Base-by-base conservation (phyloP, 2,113 vertebrate genomes). In the Herpailurus yagouaroundi region DNA sequence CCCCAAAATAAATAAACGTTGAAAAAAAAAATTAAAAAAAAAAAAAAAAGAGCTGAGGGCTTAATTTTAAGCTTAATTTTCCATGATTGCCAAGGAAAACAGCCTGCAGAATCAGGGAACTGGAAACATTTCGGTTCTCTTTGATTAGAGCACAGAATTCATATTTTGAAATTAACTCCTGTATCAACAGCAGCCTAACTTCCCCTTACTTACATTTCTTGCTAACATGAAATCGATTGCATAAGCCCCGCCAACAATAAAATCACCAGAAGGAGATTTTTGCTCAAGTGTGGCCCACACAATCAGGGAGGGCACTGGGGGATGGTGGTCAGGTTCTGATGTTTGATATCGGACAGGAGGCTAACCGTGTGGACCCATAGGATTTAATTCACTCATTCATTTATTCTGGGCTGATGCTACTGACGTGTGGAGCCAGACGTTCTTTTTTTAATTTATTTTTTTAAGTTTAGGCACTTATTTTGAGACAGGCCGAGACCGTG, bases 1-100 rank as follows among this genome's bases (percentile, higher is more conserved):
- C n/a, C n/a, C n/a, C n/a, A n/a, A n/a, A n/a, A n/a, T n/a, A n/a
- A n/a, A n/a, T n/a, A n/a, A n/a, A n/a, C n/a, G n/a, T n/a, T n/a
- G n/a, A n/a, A n/a, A n/a, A n/a, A n/a, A n/a, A n/a, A n/a, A n/a
- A n/a, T n/a, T n/a, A n/a, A n/a, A n/a, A n/a, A n/a, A n/a, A n/a
- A n/a, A n/a, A n/a, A n/a, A n/a, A n/a, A n/a, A 82, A 95, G 7
- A 7, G 80, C 89, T 91, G 68, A 50, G n/a, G 92, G 87, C 97
- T 97, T 33, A 74, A 95, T 88, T 98, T 98, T 98, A 96, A 91
- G 97, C n/a, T n/a, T n/a, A n/a, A n/a, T n/a, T n/a, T n/a, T 50
- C 92, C 85, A 74, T 60, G 91, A 96, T 86, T 97, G 98, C 96
- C 68, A 97, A 97, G 85, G 90, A 97, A 96, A 97, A 95, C 57